A percentile compares a stretch with the other conserved stretches of the same genome.
These are phyloP conservation scores for Diloba caeruleocephala DNA, from an alignment of 2,888 invertebrate species.

Conservation along the genomic window DNA sequence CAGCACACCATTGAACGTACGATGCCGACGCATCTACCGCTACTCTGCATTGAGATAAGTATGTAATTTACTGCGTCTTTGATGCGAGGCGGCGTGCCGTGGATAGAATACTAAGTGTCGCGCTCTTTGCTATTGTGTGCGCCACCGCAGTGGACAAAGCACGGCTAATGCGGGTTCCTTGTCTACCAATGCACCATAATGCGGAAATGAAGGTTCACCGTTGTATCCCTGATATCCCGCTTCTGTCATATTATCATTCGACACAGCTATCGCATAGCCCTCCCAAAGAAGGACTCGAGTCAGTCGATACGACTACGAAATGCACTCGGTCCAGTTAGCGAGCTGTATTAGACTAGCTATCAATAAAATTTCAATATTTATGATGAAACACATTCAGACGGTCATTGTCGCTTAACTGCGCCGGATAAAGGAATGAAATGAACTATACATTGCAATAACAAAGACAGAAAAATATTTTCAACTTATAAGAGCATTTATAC, in stretches of 20 bases:
- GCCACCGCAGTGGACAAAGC: constrained; percentile 65
- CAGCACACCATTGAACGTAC: constrained; percentile 27
- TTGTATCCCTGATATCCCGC: constrained; percentile 51
- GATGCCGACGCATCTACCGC: constrained; percentile 47
- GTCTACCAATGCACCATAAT: constrained; percentile 58
- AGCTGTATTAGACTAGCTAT: constrained; percentile 38
- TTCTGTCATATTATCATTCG: constrained; percentile 55
- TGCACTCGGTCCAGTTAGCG: constrained; percentile 42
- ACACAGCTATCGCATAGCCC: constrained; percentile 38
- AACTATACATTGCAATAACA: constrained; percentile 45
- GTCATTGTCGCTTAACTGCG: constrained; percentile 33
- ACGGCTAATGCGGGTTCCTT: constrained; percentile 67
- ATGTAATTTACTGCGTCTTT: constrained; percentile 66
- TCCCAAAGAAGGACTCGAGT: constrained; percentile 47
- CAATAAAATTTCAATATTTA: constrained; percentile 52
- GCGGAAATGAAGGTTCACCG: constrained; percentile 64
- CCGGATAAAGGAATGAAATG: constrained; percentile 35
- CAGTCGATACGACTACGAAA: constrained; percentile 41
- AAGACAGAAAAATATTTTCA: constrained; percentile 41
- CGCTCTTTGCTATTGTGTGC: constrained; percentile 47
- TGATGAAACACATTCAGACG: constrained; percentile 31
- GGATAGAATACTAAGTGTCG: constrained; percentile 67
- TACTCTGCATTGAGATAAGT: constrained; percentile 63
- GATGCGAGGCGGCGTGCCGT: constrained; percentile 62
- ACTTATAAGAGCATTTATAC: constrained; percentile 27